A percentile compares a stretch with the other conserved stretches of the same genome.
Evolutionary conservation across 2,113 vertebrate species (phyloP).

Genomic region (Cavia porcellus): DNA sequence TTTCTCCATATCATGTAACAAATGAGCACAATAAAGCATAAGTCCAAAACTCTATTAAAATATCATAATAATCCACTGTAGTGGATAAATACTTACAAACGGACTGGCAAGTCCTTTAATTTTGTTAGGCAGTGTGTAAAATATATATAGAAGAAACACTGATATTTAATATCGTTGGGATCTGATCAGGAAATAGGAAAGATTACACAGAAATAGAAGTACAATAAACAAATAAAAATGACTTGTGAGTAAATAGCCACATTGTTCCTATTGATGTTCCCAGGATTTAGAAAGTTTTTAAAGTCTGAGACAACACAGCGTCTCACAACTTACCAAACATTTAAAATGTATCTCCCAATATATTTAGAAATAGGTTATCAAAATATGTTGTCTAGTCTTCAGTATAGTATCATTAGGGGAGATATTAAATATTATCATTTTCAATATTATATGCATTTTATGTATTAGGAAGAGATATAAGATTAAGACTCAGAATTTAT

Average conservation of each 20-base stretch:
- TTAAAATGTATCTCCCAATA: not conserved
- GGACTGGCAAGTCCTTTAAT: not conserved
- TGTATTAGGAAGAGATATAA: not conserved
- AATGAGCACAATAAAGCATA: not conserved
- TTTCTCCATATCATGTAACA: not conserved
- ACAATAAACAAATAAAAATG: not conserved
- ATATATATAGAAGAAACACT: not conserved
- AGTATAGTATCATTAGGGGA: not conserved
- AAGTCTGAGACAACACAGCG: not conserved
- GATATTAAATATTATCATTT: not conserved
- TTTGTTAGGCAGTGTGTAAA: not conserved
- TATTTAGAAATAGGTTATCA: conserved; percentile 8
- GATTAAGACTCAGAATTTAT: not conserved
- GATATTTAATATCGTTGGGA: not conserved
- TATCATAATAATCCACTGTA: not conserved
- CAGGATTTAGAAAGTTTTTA: not conserved
- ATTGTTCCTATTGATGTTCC: not conserved
- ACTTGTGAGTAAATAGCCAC: not conserved
- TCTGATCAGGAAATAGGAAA: not conserved
- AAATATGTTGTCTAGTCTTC: not conserved
- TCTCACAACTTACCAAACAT: not conserved
- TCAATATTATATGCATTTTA: not conserved
- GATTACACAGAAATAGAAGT: not conserved
- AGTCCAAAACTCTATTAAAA: not conserved
- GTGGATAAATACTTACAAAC: not conserved